Percentiles rank a stretch among this genome's conserved stretches.
Conservation (phyloP, 2,888 invertebrate species). For the Drosophila meridiana region DNA sequence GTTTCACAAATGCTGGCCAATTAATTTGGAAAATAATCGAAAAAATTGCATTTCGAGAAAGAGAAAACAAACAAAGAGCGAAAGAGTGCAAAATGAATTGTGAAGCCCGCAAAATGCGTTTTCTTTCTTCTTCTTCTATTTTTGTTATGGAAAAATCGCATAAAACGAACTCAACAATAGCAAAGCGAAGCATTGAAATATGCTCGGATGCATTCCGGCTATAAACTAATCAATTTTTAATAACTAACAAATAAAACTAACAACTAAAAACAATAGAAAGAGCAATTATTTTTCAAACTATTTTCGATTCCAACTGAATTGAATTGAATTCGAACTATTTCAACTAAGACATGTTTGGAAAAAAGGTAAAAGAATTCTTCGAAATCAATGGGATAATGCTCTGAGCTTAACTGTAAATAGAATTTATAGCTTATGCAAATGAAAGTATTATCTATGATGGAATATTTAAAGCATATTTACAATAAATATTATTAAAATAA, state of each 20-base stretch:
- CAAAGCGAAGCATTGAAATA: slow-evolving; percentile 1
- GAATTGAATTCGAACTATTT: neutral
- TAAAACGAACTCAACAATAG: slow-evolving; percentile 21
- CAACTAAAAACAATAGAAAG: neutral
- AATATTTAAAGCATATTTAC: neutral
- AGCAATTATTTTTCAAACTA: neutral
- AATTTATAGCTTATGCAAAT: neutral
- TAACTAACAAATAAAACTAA: slow-evolving; percentile 4
- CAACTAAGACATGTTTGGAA: neutral
- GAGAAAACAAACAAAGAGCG: slow-evolving; percentile 6
- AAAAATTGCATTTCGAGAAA: slow-evolving; percentile 21
- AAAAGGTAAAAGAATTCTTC: neutral
- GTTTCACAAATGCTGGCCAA: slow-evolving; percentile 74
- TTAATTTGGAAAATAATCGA: slow-evolving; percentile 70
- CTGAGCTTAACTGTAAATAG: neutral
- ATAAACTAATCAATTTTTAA: slow-evolving; percentile 9
- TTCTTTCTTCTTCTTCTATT: neutral
- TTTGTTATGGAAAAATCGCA: neutral
- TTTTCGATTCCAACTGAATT: neutral
- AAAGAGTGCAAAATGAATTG: slow-evolving; percentile 31
- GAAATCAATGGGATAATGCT: neutral
- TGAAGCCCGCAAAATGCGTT: slow-evolving; percentile 17
- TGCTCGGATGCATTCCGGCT: neutral
- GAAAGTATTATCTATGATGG: neutral
- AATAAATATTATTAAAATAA: neutral